A percentile compares a stretch with the other conserved stretches of the same genome.
These are phyloP conservation scores for Leucophenga maculata DNA, from an alignment of 2,888 invertebrate genomes.

Conservation along the genomic window DNA sequence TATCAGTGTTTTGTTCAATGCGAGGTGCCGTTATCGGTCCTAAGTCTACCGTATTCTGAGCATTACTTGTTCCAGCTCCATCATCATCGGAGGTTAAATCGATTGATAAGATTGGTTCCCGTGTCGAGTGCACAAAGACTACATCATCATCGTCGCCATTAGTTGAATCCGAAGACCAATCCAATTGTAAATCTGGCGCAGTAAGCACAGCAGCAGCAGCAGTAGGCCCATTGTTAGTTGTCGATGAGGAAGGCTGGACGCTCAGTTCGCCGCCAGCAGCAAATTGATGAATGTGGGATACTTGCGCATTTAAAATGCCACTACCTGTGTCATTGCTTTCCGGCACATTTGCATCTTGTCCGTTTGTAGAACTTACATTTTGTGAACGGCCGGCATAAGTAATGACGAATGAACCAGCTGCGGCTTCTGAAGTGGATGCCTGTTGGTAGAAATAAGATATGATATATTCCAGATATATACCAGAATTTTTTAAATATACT, in stretches of 20 bases:
- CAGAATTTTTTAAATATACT: no score
- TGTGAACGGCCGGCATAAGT: constrained; percentile 55
- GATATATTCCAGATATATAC: no score
- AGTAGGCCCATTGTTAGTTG: constrained; percentile 17
- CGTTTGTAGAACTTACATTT: constrained; percentile 7
- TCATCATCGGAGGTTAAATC: constrained; percentile 77
- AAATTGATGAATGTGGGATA: constrained; percentile 40
- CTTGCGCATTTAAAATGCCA: constrained; percentile 39
- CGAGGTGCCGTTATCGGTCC: constrained; percentile 20
- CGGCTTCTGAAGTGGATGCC: constrained; percentile 13
- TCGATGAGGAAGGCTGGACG: constrained; percentile 22
- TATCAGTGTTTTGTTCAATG: neutral
- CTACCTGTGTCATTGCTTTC: constrained; percentile 13
- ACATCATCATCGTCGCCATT: constrained; percentile 78
- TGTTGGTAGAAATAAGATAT: neutral
- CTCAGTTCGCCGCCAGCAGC: constrained; percentile 32
- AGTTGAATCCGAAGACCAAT: constrained; percentile 79
- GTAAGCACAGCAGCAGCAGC: constrained; percentile 65
- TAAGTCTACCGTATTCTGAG: constrained; percentile 10
- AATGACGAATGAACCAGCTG: constrained; percentile 52
- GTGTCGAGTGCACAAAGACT: constrained; percentile 71
- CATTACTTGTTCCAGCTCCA: constrained; percentile 39
- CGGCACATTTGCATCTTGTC: neutral
- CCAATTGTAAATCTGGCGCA: constrained; percentile 82
- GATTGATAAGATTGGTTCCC: constrained; percentile 74